Evolutionary conservation across 2,888 invertebrate species (phyloP).

Genomic region (Drosophila greeni): DNA sequence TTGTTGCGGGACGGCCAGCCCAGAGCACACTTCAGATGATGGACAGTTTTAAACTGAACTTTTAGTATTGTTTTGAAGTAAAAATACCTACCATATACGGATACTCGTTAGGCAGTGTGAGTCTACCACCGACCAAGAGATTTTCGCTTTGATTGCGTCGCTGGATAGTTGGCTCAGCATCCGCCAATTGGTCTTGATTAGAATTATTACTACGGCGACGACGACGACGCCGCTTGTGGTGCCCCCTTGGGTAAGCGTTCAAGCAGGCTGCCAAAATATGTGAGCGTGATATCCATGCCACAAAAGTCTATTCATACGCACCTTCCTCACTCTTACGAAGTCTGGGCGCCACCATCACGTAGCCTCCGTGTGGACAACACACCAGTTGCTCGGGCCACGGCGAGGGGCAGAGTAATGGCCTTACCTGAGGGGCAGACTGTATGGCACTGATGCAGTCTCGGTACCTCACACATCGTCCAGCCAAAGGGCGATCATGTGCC

Average conservation of each 20-base stretch:
- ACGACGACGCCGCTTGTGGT: conserved; percentile 21
- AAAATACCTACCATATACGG: conserved; percentile 34
- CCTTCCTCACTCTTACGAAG: conserved; percentile 24
- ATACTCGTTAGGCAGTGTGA: conserved; percentile 28
- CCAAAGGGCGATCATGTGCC: conserved; percentile 34
- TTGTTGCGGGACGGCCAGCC: conserved; percentile 32
- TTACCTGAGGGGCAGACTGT: conserved; percentile 21
- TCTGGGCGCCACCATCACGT: conserved; percentile 7
- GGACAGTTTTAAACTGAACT: not conserved
- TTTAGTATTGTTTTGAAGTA: not conserved
- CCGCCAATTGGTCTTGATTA: conserved; percentile 23
- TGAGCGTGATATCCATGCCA: not conserved
- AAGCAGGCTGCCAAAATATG: conserved; percentile 15
- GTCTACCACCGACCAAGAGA: conserved; percentile 30
- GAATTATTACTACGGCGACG: conserved; percentile 5
- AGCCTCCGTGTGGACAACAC: conserved; percentile 49
- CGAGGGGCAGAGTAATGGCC: conserved; percentile 31
- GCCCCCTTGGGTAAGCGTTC: conserved; percentile 19
- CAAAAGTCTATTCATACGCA: not conserved
- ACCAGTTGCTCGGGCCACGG: conserved; percentile 28
- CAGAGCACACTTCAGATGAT: conserved; percentile 32
- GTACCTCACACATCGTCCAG: conserved; percentile 39
- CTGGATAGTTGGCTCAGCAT: conserved; percentile 23
- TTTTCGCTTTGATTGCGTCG: conserved; percentile 18
- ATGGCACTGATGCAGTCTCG: conserved; percentile 41